Base-by-base conservation (phyloP, 2,797 vertebrate species). In the Sebastes variabilis region DNA sequence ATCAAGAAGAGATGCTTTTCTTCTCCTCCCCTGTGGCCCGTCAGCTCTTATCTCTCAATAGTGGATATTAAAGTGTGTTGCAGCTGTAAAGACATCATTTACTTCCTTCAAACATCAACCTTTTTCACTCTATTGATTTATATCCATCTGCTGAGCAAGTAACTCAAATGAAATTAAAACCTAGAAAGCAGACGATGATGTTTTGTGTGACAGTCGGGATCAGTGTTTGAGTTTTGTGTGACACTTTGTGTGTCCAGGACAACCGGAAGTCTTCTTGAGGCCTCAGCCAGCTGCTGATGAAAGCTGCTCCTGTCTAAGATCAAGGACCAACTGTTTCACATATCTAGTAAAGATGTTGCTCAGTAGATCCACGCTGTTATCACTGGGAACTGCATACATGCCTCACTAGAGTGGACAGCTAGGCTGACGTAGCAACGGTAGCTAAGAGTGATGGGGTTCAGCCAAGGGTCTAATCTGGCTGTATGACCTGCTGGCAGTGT, bases 31-130 rank as follows among this genome's bases (percentile, higher is more conserved):
- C 13, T 24, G 46, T 68, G 65, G 77, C 54, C 46, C 68, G 34
- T 84, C 46, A 24, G 77, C 66, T 79, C 64, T 72, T 80, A 84
- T 89, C 80, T 86, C 30, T 59, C 70, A 85, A 74, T 72, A 74
- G 52, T 75, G 60, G 55, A 42, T 68, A 67, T 78, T 67, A 84
- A 70, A 16, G 36, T 59, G 52, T 29, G 54, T 12, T 56, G 52
- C 38, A 68, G 68, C 32, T 69, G 3, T 58, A 36, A 81, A 64
- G 49, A 66, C 52, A 78, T 79, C 2, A 67, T 77, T 66, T 80
- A 34, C 32, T 66, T 55, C 56, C 24, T 66, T 82, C 14, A 75
- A 52, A 61, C 22, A 73, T 27, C 80, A 69, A 80, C 61, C 70
- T 78, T 77, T 69, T 71, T 59, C 5, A 24, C 54, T 42, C 38